Base-by-base conservation (phyloP, 92 coral and sea anemone genomes). In the Epizoanthus ramosus region DNA sequence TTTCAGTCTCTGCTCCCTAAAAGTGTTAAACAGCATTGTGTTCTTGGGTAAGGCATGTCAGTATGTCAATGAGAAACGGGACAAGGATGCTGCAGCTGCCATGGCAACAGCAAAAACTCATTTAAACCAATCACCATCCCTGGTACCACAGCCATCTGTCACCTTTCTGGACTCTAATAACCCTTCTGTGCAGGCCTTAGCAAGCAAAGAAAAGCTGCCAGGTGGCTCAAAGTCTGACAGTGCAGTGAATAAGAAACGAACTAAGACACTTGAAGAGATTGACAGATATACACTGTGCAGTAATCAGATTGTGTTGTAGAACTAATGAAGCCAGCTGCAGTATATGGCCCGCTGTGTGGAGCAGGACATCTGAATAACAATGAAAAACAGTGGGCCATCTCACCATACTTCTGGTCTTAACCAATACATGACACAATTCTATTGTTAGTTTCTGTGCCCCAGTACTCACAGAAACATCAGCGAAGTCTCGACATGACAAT, bases 241-340 rank as follows among this genome's bases (percentile, higher is more conserved):
- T 61, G 71, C 83, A 19, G 73, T 82, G 4, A 74, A 80, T 22
- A 80, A 79, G 89, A 80, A 81, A 52, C 83, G 90, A 63, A 85
- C 89, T 25, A 96, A 96, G 83, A 76, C 97, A 50, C 88, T 97
- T 7, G 94, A 94, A 25, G 99, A 97, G 83, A 94, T 97, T 19
- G 95, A 97, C 45, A 85, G 99, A 75, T 97, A 97, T 70, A 97
- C 99, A 22, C 92, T 97, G 45, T 96, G 99, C 61, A 94, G 94
- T 50, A 97, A 97, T 74, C 94, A 94, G 71, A 97, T 97, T 17
- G 99, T 97, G 37, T 68, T 88, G 73, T 92, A 47, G 54, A 47
- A 47, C 54, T 47, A 47, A 8, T 43, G 50, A 43, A 6, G 8
- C 45, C 4, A n/a, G n/a, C n/a, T n/a, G n/a, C n/a, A n/a, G n/a